These are phyloP conservation scores for Cheumatopsyche charites DNA, from an alignment of 1,140 invertebrate species.

Conservation along the genomic window DNA sequence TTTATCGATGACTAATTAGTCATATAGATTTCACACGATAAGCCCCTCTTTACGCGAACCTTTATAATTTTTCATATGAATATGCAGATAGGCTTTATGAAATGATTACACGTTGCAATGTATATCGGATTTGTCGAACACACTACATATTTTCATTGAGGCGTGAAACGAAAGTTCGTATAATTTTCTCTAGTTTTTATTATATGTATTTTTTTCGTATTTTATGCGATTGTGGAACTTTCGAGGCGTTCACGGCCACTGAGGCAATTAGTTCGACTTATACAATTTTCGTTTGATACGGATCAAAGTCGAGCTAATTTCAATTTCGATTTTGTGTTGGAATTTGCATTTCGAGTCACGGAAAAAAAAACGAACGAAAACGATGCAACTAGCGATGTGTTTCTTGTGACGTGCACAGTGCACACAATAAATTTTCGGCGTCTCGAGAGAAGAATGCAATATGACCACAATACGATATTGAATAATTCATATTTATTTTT, in stretches of 20 bases:
- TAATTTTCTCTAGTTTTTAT: background rate
- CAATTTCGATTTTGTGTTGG: slow-evolving; percentile 41
- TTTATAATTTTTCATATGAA: too few species aligned
- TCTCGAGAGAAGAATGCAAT: background rate
- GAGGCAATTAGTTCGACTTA: slow-evolving; percentile 26
- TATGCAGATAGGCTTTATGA: too few species aligned
- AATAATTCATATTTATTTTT: slow-evolving; percentile 7
- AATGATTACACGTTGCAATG: too few species aligned
- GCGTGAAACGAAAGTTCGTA: too few species aligned
- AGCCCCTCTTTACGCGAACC: too few species aligned
- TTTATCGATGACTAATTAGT: background rate
- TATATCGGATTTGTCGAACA: too few species aligned
- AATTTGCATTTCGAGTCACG: slow-evolving; percentile 46
- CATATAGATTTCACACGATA: background rate
- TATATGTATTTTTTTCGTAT: background rate
- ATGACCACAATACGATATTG: slow-evolving; percentile 4
- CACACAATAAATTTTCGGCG: slow-evolving; percentile 29
- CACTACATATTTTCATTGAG: too few species aligned
- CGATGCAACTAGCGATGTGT: slow-evolving; percentile 19
- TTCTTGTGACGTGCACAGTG: slow-evolving; percentile 21
- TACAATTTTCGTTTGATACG: slow-evolving; percentile 32
- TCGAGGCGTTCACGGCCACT: slow-evolving; percentile 28
- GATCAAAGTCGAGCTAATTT: slow-evolving; percentile 35
- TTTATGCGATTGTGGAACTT: background rate
- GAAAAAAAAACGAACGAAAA: slow-evolving; percentile 14